Evolutionary conservation across 2,888 invertebrate species (phyloP), one percentile per base, ranked within the genome.

Genomic region (Troglohyphantes excavatus): DNA sequence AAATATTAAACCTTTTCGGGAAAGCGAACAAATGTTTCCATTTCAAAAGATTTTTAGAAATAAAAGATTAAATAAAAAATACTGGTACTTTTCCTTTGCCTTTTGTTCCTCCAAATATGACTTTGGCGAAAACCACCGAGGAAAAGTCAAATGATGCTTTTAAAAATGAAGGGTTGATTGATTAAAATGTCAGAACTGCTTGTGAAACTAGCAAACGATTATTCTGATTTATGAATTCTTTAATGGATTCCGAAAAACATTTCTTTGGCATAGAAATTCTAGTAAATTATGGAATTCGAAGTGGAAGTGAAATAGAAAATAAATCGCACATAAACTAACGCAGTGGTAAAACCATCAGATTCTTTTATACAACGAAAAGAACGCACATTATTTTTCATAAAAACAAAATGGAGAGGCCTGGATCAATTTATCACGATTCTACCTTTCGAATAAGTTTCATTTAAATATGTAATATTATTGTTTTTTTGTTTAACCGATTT

Each of bases 221-320:
- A 29, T 63, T 63, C 67, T 84, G 84, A 84, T 84, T 84, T 84
- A 84, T 75, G 46, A 19, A 26, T 19, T 3, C 19, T 19, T 65
- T 84, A 75, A 84, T 84, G 84, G 75, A 84, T 75, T 67, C 61
- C 43, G 84, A 84, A 84, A 53, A 84, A 84, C 75, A 75, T 65
- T 63, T n/a, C 21, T 21, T 33, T 33, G n/a, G 3, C 21, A 23
- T 7, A 43, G n/a, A 78, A 65, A 78, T 43, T 61, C 75, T 19
- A 76, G 75, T 76, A 76, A 76, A 76, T 76, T 76, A 76, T 76
- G 75, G 75, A 76, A 76, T 76, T 27, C 27, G 11, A 76, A 61
- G 61, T 21, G 33, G 61, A 76, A 59, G 29, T 13, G n/a, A 53
- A 53, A 17, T 53, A 13, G 53, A 53, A 53, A 53, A 53, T 53